Conservation (phyloP, 1,140 invertebrate species). For the Eumeta japonica region DNA sequence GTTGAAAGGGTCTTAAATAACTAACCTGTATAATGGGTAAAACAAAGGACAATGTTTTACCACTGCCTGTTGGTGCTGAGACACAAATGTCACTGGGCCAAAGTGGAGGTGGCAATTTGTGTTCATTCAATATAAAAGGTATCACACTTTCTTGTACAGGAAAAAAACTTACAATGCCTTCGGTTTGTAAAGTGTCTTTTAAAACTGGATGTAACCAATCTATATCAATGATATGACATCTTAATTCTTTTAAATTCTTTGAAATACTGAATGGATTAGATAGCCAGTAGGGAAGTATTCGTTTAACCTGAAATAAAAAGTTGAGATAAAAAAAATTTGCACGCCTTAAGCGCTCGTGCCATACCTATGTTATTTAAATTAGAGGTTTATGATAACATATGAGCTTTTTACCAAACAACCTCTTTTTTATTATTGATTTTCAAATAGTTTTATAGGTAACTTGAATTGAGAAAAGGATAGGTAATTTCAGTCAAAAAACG, state of each 20-base stretch:
- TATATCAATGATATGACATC: constrained; percentile 61
- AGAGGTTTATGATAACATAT: no score
- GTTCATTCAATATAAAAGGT: constrained; percentile 72
- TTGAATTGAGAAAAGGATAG: no score
- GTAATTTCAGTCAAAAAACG: no score
- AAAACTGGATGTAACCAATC: constrained; percentile 63
- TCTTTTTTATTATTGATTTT: no score
- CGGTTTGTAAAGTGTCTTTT: constrained; percentile 64
- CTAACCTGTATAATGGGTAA: constrained; percentile 88
- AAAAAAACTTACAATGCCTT: constrained; percentile 81
- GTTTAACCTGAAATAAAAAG: constrained; percentile 56
- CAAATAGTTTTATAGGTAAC: no score
- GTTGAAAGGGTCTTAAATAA: no score
- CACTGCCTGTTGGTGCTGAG: constrained; percentile 95
- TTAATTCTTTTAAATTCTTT: constrained; percentile 65
- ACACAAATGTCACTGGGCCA: constrained; percentile 91
- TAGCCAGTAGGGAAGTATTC: constrained; percentile 85
- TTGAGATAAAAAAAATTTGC: neutral
- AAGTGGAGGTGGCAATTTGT: constrained; percentile 59
- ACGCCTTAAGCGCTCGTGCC: no score
- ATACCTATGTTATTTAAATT: no score
- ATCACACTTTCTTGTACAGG: constrained; percentile 85
- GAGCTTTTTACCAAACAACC: no score
- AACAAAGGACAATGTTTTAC: constrained; percentile 94
- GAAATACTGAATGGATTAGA: constrained; percentile 76